Evolutionary conservation across 2,797 vertebrate genomes (phyloP), one percentile per base, ranked within the genome.

Genomic region (Liasis olivaceus): DNA sequence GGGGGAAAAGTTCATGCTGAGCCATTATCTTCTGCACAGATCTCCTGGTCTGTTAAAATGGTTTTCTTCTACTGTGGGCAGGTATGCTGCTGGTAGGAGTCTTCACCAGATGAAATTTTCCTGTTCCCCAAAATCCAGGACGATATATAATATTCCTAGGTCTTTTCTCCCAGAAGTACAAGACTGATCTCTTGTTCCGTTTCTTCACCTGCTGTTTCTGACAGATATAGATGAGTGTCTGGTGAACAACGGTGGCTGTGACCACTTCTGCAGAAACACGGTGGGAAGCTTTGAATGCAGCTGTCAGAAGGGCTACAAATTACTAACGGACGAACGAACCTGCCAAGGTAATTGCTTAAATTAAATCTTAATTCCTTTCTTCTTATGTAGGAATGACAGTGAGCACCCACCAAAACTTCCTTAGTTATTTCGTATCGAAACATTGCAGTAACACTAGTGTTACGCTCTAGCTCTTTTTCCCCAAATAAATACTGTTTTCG

Each of bases 191-290:
- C 56, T 36, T 56, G 51, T 58, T 90, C 56, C 36, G 22, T 88
- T 64, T 56, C 28, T 58, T 89, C 56, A 89, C 14, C 0, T 0
- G 89, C 93, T 8, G 0, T 94, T 85, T 92, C 64, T 95, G 54
- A 28, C 98, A 99, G 99, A 99, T 95, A 99, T 99, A 88, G 99
- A 99, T 15, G 99, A 99, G 96, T 99, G 99, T 95, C 98, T 98
- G 94, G 98, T 98, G 96, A 97, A 99, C 98, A 96, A 99, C 0
- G 99, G 99, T 0, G 99, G 99, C 95, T 99, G 99, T 0, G 99
- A 99, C 97, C 99, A 99, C 97, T 99, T 98, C 95, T 99, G 99
- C 97, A 97, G 99, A 89, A 99, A 99, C 97, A 99, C 98, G 0
- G 99, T 81, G 97, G 99, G 97, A 92, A 99, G 99, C 96, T 99